Evolutionary conservation across 2,113 vertebrate species (phyloP), one percentile per base, ranked within the genome.

Genomic region (Girardinichthys multiradiatus): DNA sequence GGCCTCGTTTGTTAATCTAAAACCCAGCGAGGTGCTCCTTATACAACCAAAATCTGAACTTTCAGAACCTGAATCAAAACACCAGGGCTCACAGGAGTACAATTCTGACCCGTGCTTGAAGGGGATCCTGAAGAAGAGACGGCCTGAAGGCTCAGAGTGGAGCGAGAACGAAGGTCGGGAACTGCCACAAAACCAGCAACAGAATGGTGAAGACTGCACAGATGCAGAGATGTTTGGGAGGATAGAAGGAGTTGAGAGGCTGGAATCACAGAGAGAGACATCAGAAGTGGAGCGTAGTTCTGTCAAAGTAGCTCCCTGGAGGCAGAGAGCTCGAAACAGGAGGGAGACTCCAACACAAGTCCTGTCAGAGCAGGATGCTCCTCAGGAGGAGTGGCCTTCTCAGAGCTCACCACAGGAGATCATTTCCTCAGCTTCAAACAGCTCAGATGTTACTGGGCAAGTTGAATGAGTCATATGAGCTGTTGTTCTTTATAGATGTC

Each of bases 51-150:
- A 42, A 67, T 67, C 70, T 0, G 81, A 86, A 24, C 4, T 68
- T 5, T 7, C 0, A 0, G 71, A 80, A 42, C 57, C 45, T n/a
- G 0, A n/a, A 31, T 4, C 66, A 0, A 2, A 74, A 57, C 76
- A 84, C 15, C 82, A 70, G 29, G 48, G 15, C 37, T 59, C 69
- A 9, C 90, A 76, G 61, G 71, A 62, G 28, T 57, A 42, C 27
- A 80, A 77, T 69, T 80, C 86, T 0, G 90, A 93, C 37, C 84
- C 89, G 0, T 64, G 64, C 9, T 51, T 94, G 70, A 91, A 90
- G 69, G 91, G 94, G 31, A 94, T 95, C 87, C 85, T 95, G 78
- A 95, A 93, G 90, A 94, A 94, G 87, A 90, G 89, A 65, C 29
- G 67, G 58, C 80, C 81, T 0, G 83, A 71, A 12, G 77, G 76